Evolutionary conservation across 2,113 vertebrate species (phyloP).

Genomic region (Petroica traversi): DNA sequence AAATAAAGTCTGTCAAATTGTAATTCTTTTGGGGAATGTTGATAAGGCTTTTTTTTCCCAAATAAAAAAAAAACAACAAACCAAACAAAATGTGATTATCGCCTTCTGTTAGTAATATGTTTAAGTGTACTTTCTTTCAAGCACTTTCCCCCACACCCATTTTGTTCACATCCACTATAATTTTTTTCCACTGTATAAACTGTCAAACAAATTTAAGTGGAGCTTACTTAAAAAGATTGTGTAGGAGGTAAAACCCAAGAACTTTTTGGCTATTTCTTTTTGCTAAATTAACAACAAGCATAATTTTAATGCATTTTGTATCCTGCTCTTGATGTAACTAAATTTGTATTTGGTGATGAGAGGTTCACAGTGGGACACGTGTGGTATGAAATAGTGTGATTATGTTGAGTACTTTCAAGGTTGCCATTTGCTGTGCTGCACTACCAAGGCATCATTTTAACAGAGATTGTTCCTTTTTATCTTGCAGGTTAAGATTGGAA

Average conservation of each 20-base stretch:
- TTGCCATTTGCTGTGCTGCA: not conserved
- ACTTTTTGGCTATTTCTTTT: not conserved
- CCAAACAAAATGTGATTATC: rapidly evolving
- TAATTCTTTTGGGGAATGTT: not conserved
- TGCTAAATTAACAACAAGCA: not conserved
- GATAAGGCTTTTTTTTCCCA: not conserved
- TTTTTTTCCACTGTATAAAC: not conserved
- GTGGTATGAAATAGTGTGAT: not conserved
- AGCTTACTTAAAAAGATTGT: not conserved
- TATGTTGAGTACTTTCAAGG: not conserved
- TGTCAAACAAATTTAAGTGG: not conserved
- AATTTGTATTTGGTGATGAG: not conserved
- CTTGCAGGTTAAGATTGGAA: not conserved
- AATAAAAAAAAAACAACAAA: not conserved
- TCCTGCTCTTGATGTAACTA: not conserved
- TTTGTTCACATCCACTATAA: not conserved
- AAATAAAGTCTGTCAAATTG: not conserved
- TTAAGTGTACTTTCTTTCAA: not conserved
- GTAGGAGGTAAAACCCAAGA: not conserved
- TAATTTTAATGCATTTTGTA: not conserved
- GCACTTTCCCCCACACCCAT: not conserved
- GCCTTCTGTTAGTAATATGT: not conserved
- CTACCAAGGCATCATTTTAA: not conserved
- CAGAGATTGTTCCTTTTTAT: not conserved
- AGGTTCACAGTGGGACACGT: not conserved